Evolutionary conservation across 2,113 vertebrate genomes (phyloP).

Genomic region (Cyprinodon brontotheroides): DNA sequence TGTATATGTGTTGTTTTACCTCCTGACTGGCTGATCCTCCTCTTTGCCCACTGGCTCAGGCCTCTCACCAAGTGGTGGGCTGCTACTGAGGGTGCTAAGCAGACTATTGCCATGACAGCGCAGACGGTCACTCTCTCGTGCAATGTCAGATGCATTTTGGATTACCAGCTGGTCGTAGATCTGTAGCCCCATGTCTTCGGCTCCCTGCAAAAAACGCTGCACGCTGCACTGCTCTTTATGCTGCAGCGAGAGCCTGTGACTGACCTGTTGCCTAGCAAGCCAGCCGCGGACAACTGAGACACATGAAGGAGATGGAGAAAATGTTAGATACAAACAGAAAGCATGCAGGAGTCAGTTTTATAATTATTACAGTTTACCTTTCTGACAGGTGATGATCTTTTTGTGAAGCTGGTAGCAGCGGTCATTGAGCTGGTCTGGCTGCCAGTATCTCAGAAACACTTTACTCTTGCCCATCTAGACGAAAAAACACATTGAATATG

Average conservation of each 20-base stretch:
- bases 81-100: constrained; percentile 50
- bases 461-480: constrained; percentile 87
- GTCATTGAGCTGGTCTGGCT: constrained; percentile 91
- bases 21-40: constrained; percentile 81
- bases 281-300: constrained; percentile 88
- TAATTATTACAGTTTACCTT: constrained; percentile 82
- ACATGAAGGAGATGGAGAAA: background rate
- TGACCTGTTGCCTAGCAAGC: constrained; percentile 84
- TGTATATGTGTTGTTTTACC: constrained; percentile 75
- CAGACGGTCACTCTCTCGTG: constrained; percentile 88
- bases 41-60: constrained; percentile 80
- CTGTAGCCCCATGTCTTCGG: constrained; percentile 88
- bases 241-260: constrained; percentile 75
- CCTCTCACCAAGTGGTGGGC: constrained; percentile 81
- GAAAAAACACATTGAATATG: constrained; percentile 1
- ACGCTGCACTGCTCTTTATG: constrained; percentile 82
- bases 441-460: constrained; percentile 95
- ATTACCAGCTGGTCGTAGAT: constrained; percentile 90
- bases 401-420: constrained; percentile 89
- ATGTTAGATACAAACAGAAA: background rate
- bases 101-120: constrained; percentile 76
- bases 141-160: constrained; percentile 93
- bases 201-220: constrained; percentile 87
- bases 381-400: constrained; percentile 93
- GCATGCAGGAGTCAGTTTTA: background rate